phyloP scores from a whole-genome alignment of 2,797 vertebrate species.

The Buphagus erythrorhynchus region DNA sequence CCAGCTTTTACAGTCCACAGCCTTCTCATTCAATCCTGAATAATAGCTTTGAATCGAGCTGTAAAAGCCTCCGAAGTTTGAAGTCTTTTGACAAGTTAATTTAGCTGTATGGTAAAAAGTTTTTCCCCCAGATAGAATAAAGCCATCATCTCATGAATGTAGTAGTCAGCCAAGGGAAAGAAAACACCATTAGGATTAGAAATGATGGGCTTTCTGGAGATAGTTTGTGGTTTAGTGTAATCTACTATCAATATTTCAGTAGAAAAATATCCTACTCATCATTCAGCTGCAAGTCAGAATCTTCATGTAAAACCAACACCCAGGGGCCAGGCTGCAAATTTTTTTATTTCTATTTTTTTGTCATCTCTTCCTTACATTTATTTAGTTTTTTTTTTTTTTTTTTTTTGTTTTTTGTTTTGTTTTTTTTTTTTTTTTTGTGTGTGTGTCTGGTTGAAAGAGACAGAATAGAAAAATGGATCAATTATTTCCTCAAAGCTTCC shows the following conservation, averaged over 20 bases:
- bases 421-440: neutral
- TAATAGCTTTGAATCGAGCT: conserved; percentile 78
- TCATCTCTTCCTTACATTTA: neutral
- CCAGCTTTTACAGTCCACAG: conserved; percentile 73
- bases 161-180: conserved; percentile 71
- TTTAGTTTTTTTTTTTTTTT: neutral
- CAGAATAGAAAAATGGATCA: neutral
- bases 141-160: conserved; percentile 75
- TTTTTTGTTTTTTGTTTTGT: neutral
- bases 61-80: conserved; percentile 83
- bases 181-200: conserved; percentile 77
- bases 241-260: conserved; percentile 80
- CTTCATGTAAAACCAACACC: conserved; percentile 66
- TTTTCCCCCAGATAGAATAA: conserved; percentile 77
- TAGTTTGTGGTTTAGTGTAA: conserved; percentile 75
- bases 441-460: neutral
- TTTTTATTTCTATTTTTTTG: neutral
- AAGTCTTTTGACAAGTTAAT: conserved; percentile 84
- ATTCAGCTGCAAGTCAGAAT: conserved; percentile 73
- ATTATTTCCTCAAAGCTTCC: neutral
- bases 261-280: conserved; percentile 68
- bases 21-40: conserved; percentile 78
- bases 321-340: conserved; percentile 21
- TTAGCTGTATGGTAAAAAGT: conserved; percentile 79
- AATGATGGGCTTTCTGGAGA: conserved; percentile 73